These are phyloP conservation scores for Saiga tatarica DNA, from an alignment of 2,113 vertebrate genomes.

Conservation along the genomic window DNA sequence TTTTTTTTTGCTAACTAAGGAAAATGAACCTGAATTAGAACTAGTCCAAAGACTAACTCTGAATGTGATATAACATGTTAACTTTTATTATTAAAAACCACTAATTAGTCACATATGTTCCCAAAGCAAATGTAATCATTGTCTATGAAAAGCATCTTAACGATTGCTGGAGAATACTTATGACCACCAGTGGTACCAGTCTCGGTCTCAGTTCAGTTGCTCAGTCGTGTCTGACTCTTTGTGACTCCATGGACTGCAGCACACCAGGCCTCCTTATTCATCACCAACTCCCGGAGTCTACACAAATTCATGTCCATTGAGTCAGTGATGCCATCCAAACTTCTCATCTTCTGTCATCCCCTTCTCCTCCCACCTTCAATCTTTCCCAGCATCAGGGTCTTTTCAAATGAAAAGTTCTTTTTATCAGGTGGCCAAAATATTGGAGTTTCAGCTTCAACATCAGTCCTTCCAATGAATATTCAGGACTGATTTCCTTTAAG, in stretches of 20 bases:
- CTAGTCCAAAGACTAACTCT: background rate
- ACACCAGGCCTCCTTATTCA: rapidly evolving
- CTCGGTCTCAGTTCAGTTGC: background rate
- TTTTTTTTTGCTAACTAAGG: background rate
- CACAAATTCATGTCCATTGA: background rate
- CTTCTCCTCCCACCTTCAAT: background rate
- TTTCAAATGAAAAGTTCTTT: background rate
- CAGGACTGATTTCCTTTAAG: background rate
- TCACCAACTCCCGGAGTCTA: background rate
- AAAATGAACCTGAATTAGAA: background rate
- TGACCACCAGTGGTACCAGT: background rate
- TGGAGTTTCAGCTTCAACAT: background rate
- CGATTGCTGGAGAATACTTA: background rate
- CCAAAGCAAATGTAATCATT: background rate
- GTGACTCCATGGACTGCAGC: background rate
- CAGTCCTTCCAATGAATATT: background rate
- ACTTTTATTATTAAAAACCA: background rate
- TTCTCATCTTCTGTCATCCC: background rate
- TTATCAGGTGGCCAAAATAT: background rate
- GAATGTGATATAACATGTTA: background rate
- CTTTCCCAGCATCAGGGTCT: background rate
- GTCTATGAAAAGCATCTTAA: background rate
- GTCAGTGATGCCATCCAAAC: background rate
- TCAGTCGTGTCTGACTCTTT: background rate
- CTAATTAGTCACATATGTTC: background rate